These are phyloP conservation scores for Bombus sibiricus DNA, from an alignment of 1,140 invertebrate species.

Conservation along the genomic window DNA sequence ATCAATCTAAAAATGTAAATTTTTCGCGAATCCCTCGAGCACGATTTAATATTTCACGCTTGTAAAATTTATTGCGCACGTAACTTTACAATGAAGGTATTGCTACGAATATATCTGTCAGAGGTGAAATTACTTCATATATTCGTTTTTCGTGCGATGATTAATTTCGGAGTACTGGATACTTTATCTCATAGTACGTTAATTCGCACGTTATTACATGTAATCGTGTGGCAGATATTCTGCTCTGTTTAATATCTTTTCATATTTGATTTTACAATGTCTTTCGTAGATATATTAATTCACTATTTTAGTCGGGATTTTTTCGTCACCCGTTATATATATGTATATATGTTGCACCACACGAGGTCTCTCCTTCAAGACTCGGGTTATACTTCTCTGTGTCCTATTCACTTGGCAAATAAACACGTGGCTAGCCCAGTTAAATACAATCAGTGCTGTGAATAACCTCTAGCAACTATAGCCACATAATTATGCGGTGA, in stretches of 20 bases:
- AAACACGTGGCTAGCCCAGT: constrained; percentile 17
- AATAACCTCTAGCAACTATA: neutral
- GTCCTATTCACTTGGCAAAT: constrained; percentile 12
- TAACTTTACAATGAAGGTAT: neutral
- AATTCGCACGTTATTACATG: neutral
- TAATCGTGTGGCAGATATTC: neutral
- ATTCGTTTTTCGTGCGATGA: neutral
- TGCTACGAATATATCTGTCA: neutral
- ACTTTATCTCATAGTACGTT: neutral
- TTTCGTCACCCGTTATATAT: neutral
- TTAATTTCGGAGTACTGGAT: neutral
- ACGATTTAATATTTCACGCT: neutral
- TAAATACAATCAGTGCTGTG: neutral
- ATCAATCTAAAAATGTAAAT: constrained; percentile 14
- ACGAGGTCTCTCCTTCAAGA: constrained; percentile 11
- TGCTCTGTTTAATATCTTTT: neutral
- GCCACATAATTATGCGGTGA: neutral
- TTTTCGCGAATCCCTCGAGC: neutral
- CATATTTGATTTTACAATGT: neutral
- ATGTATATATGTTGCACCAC: no score
- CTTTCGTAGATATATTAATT: no score
- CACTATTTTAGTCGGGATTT: neutral
- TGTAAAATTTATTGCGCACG: neutral
- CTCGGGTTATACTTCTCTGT: neutral
- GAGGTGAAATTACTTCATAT: neutral